phyloP scores from a whole-genome alignment of 1,140 invertebrate genomes.

The Copidosoma floridanum region DNA sequence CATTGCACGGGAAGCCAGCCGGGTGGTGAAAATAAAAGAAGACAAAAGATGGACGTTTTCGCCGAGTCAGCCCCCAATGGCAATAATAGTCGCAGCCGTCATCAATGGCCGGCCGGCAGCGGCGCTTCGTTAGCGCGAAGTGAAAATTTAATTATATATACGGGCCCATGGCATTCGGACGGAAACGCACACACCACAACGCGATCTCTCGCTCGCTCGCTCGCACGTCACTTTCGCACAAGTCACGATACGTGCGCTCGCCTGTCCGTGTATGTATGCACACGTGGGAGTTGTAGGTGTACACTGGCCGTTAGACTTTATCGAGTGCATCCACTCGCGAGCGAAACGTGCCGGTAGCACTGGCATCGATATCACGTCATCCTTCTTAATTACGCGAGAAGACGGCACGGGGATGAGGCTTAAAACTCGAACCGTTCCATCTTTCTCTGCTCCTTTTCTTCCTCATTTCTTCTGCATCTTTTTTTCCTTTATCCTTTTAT shows the following conservation, averaged over 20 bases:
- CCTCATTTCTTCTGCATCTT: neutral
- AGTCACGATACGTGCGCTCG: constrained; percentile 4
- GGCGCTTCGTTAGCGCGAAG: constrained; percentile 2
- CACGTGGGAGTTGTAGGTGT: neutral
- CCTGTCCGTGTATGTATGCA: neutral
- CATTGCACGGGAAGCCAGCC: too few species aligned
- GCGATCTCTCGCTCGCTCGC: neutral
- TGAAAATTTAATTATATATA: constrained; percentile 17
- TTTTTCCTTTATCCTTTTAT: neutral
- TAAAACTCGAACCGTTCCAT: constrained; percentile 21
- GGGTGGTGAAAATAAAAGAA: neutral
- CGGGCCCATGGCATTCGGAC: neutral
- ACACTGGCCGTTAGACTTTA: constrained; percentile 19
- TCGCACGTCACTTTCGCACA: constrained; percentile 13
- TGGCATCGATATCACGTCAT: constrained; percentile 26
- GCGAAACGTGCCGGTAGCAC: neutral
- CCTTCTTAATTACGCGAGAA: constrained; percentile 28
- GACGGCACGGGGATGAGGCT: too few species aligned
- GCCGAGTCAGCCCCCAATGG: constrained; percentile 1
- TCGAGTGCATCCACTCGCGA: constrained; percentile 20
- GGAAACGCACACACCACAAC: constrained; percentile 4
- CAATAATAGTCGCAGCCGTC: too few species aligned
- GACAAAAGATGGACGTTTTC: neutral
- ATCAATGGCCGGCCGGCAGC: neutral
- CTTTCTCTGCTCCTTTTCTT: neutral